Evolutionary conservation across 2,797 vertebrate genomes (phyloP), one percentile per base, ranked within the genome.

Genomic region (Xiphorhynchus erythropygius): DNA sequence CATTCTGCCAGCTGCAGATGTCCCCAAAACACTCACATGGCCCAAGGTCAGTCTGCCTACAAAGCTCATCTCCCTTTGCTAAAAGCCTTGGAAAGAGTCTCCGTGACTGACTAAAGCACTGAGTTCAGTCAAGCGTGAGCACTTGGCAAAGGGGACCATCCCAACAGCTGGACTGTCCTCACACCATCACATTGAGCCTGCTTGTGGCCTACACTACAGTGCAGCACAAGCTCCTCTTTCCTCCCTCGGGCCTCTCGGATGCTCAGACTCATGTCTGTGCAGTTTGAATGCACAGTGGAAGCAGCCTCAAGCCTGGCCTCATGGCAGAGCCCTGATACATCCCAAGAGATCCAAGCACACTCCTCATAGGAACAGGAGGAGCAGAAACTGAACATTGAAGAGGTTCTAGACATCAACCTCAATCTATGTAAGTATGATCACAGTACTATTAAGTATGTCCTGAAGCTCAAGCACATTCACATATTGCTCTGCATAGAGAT

Each of bases 71-170:
- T 52, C 65, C 62, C 68, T 92, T 71, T 87, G 64, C 37, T 86
- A 71, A 95, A 68, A 1, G 41, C 90, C 65, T 69, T 87, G 68
- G 67, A 67, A 87, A 68, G 57, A 63, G 49, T 7, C 35, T 33
- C 44, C 0, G 0, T 9, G 52, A 62, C 19, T 1, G 4, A 57
- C 18, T 41, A 44, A 63, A 80, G 74, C 0, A 0, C 56, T 68
- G 64, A 28, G 15, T 77, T 42, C 63, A 70, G 63, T 22, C 37
- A 23, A 57, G 64, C 7, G 0, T 24, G 41, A 90, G 52, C 44
- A 4, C n/a, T 55, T 78, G 86, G 85, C 73, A 75, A 7, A 69
- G 70, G 46, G 16, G n/a, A 35, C 28, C 64, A 27, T 4, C 1
- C 2, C 18, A 25, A 56, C 64, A 80, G 56, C 27, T 0, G 0